phyloP scores from a whole-genome alignment of 2,113 vertebrate species.

The Rhinogobius similis region DNA sequence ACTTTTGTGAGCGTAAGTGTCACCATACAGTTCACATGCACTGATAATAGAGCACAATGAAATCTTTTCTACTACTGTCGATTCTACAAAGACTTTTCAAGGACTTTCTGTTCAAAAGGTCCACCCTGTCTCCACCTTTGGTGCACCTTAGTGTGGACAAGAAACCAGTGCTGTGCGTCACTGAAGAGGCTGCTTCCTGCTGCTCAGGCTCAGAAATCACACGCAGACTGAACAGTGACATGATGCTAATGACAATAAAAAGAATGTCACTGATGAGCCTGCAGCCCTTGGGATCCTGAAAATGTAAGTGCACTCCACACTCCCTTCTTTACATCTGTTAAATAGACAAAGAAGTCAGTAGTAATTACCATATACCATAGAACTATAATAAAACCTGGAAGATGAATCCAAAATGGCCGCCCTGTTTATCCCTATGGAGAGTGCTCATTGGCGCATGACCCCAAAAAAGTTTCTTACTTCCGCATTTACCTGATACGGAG shows the following conservation, averaged over 20 bases:
- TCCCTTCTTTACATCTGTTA: neutral
- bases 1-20: neutral
- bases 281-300: conserved; percentile 1
- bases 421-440: too few relatives aligned
- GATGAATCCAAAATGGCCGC: too few relatives aligned
- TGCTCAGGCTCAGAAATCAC: neutral
- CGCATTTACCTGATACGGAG: too few relatives aligned
- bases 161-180: conserved; percentile 32
- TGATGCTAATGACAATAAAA: conserved; percentile 11
- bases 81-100: conserved; percentile 25
- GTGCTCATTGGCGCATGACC: too few relatives aligned
- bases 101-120: conserved; percentile 15
- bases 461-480: too few relatives aligned
- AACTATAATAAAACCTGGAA: too few relatives aligned
- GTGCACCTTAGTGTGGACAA: conserved; percentile 29
- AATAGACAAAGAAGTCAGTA: too few relatives aligned
- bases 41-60: neutral
- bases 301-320: too few relatives aligned
- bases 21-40: neutral
- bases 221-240: conserved; percentile 25
- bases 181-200: conserved; percentile 10
- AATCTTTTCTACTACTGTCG: neutral
- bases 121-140: neutral
- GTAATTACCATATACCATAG: too few relatives aligned
- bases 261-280: conserved; percentile 16